Evolutionary conservation across 2,797 vertebrate genomes (phyloP).

Genomic region (Cossypha caffra): DNA sequence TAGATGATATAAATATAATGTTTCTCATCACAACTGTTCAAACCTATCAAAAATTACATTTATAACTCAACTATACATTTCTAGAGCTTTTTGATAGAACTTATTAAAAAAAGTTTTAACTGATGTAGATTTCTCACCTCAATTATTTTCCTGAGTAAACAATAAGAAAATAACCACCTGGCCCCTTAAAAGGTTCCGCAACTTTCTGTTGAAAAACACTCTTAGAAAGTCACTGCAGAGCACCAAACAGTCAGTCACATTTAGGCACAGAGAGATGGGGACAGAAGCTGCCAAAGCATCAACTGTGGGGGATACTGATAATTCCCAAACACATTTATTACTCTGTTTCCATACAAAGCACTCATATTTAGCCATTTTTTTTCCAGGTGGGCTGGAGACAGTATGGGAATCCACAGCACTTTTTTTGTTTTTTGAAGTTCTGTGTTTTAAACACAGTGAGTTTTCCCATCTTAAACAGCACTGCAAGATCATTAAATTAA

Average conservation of each 20-base stretch:
- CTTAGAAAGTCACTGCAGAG: background rate
- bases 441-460: background rate
- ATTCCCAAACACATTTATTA: background rate
- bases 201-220: background rate
- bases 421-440: background rate
- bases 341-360: background rate
- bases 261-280: background rate
- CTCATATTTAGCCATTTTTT: background rate
- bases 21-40: background rate
- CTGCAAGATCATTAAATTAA: background rate
- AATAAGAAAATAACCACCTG: background rate
- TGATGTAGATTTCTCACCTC: background rate
- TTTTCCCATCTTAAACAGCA: background rate
- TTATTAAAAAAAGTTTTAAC: background rate
- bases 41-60: background rate
- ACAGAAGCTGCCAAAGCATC: background rate
- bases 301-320: accelerated
- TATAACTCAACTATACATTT: background rate
- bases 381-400: background rate
- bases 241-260: accelerated
- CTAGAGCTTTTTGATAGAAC: background rate
- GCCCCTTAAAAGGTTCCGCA: background rate
- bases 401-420: background rate
- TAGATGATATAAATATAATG: accelerated
- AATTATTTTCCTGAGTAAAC: background rate